These are phyloP conservation scores for Scaptomyza graminum DNA, from an alignment of 1,140 invertebrate genomes.

Conservation along the genomic window DNA sequence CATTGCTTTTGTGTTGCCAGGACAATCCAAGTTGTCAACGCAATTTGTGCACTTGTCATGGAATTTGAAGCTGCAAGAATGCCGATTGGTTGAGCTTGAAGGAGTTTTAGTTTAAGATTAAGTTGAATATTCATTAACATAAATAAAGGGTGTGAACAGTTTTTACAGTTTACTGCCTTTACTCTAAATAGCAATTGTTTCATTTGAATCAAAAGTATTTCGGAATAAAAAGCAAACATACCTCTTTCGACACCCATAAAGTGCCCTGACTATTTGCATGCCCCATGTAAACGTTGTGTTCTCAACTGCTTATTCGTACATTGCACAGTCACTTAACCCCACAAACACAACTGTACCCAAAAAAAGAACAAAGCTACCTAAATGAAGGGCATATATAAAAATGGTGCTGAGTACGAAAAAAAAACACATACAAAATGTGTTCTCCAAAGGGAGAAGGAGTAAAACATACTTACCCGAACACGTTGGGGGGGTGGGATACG, in stretches of 20 bases:
- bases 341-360: slow-evolving; percentile 74
- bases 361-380: slow-evolving; percentile 72
- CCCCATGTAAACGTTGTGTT: slow-evolving; percentile 19
- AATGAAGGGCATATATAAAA: slow-evolving; percentile 79
- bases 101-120: too few species aligned
- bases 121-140: too few species aligned
- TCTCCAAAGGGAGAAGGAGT: slow-evolving; percentile 10
- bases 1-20: slow-evolving; percentile 26
- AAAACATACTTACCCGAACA: slow-evolving; percentile 35
- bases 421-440: slow-evolving; percentile 1
- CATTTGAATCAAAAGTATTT: background rate
- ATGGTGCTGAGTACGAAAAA: slow-evolving; percentile 50
- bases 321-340: slow-evolving; percentile 60
- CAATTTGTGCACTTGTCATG: slow-evolving; percentile 61
- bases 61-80: slow-evolving; percentile 37
- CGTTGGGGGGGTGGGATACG: slow-evolving; percentile 16
- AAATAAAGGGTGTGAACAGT: too few species aligned
- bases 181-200: slow-evolving; percentile 13
- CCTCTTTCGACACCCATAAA: background rate
- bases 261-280: slow-evolving; percentile 2
- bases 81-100: too few species aligned
- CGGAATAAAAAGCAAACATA: background rate
- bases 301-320: slow-evolving; percentile 35
- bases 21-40: slow-evolving; percentile 56
- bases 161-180: background rate